These are phyloP conservation scores for Mugil cephalus DNA, from an alignment of 2,113 vertebrate genomes.

Conservation along the genomic window DNA sequence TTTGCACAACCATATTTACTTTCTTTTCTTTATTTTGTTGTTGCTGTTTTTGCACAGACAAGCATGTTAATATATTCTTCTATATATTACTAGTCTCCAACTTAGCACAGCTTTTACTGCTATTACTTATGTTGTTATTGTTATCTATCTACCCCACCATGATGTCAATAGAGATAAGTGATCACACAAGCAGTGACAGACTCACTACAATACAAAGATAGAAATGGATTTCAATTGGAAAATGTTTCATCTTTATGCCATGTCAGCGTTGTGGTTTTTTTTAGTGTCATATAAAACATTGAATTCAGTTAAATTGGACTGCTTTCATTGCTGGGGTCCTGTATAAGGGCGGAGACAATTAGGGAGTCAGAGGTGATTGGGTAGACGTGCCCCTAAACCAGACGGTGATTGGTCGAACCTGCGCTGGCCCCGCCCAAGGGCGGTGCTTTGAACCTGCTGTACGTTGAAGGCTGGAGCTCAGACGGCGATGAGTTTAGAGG, in stretches of 20 bases:
- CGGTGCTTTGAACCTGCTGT: conserved; percentile 65
- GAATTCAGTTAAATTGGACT: conserved; percentile 5
- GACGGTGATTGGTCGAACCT: conserved; percentile 65
- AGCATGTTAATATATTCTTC: too few species aligned
- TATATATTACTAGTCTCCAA: too few species aligned
- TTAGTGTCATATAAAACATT: conserved; percentile 11
- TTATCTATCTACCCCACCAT: too few species aligned
- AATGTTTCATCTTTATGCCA: not conserved
- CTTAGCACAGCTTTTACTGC: too few species aligned
- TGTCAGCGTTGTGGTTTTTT: not conserved
- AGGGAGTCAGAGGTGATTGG: conserved; percentile 68
- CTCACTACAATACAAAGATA: not conserved
- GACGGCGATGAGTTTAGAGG: conserved; percentile 76
- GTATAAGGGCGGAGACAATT: conserved; percentile 35
- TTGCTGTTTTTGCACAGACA: too few species aligned
- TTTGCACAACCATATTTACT: too few species aligned
- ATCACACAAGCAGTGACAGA: not conserved
- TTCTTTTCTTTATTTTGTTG: too few species aligned
- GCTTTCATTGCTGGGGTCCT: conserved; percentile 38
- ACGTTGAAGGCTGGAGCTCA: conserved; percentile 79
- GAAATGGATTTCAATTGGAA: not conserved
- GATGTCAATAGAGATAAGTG: not conserved
- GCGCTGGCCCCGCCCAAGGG: conserved; percentile 69
- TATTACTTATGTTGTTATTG: too few species aligned
- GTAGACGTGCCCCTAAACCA: not conserved